These are phyloP conservation scores for Eupithecia subumbrata DNA, from an alignment of 2,888 invertebrate species.

Conservation along the genomic window DNA sequence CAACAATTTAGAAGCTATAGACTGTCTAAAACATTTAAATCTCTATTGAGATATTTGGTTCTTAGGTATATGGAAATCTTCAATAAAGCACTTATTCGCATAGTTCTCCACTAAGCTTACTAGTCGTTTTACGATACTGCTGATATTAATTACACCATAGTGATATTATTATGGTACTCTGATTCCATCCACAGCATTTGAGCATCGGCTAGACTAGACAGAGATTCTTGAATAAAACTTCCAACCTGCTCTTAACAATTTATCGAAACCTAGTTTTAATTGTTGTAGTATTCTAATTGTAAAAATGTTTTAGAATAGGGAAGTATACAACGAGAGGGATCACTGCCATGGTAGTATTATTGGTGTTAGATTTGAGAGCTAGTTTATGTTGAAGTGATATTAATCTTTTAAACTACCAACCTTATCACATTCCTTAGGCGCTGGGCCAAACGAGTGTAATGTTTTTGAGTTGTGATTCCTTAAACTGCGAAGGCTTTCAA, in stretches of 20 bases:
- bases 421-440: neutral
- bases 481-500: neutral
- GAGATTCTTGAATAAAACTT: neutral
- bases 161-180: neutral
- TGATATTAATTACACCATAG: neutral
- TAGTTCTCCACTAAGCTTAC: neutral
- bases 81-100: neutral
- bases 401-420: neutral
- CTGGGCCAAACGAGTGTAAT: neutral
- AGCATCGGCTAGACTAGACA: neutral
- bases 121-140: neutral
- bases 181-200: conserved; percentile 2
- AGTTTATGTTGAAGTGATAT: neutral
- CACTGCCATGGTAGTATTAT: conserved; percentile 35
- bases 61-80: neutral
- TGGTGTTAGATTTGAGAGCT: conserved; percentile 4
- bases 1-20: neutral
- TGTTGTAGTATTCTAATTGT: conserved; percentile 7
- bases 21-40: neutral
- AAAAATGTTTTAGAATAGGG: conserved; percentile 18
- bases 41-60: conserved; percentile 4
- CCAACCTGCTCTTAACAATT: neutral
- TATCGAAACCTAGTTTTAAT: neutral
- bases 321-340: conserved; percentile 31
- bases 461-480: neutral